These are phyloP conservation scores for Spea bombifrons DNA, from an alignment of 2,113 vertebrate species.

Conservation along the genomic window DNA sequence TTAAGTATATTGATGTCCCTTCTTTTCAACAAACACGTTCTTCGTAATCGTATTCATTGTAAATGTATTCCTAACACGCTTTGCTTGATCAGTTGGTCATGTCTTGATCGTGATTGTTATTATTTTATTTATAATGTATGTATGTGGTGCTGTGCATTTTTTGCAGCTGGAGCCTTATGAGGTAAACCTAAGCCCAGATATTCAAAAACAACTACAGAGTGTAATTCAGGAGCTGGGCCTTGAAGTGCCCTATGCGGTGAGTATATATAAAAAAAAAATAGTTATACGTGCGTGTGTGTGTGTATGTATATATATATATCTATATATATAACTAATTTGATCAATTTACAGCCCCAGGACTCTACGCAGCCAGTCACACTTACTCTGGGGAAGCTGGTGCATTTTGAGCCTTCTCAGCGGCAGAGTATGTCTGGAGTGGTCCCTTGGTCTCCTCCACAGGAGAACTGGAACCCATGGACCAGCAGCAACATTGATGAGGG, in stretches of 20 bases:
- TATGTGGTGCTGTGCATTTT: neutral
- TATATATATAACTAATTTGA: neutral
- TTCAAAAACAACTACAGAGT: constrained; percentile 71
- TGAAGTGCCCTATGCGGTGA: constrained; percentile 66
- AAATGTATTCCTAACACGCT: neutral
- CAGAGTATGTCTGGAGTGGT: constrained; percentile 81
- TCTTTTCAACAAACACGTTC: no score
- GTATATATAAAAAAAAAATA: constrained; percentile 39
- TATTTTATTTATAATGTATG: no score
- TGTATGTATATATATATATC: neutral
- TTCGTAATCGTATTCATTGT: neutral
- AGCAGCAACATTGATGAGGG: constrained; percentile 97
- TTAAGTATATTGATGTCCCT: no score
- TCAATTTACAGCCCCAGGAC: constrained; percentile 69
- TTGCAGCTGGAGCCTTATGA: constrained; percentile 80
- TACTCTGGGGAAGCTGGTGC: constrained; percentile 80
- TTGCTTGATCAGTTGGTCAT: no score
- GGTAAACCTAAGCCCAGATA: constrained; percentile 72
- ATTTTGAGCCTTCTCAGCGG: constrained; percentile 85
- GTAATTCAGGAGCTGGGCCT: constrained; percentile 76
- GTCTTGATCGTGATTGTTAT: no score
- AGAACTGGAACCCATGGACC: constrained; percentile 99
- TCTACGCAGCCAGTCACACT: constrained; percentile 70
- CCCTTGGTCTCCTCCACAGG: constrained; percentile 94
- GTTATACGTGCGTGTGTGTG: no score